Percentiles rank a stretch among this genome's conserved stretches.
Conservation (phyloP, 92 coral and sea anemone species). For the Epizoanthus stellaris region DNA sequence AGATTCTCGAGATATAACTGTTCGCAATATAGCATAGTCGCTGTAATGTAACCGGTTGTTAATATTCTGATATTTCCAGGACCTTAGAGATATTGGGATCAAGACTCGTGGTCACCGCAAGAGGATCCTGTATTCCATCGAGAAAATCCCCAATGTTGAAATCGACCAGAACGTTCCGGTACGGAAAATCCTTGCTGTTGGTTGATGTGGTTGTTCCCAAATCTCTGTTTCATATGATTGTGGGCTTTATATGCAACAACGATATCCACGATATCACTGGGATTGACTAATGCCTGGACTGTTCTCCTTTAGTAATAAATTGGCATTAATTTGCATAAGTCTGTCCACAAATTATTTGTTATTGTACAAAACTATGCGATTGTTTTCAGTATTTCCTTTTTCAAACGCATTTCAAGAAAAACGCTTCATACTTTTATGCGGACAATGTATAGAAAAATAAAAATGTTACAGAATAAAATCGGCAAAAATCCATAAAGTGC, state of each 20-base stretch:
- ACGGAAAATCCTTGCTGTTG: conserved; percentile 12
- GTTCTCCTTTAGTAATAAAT: no score
- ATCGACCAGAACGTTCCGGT: conserved; percentile 95
- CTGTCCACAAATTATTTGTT: no score
- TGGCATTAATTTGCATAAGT: no score
- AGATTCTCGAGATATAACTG: conserved; percentile 5
- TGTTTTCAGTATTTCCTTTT: no score
- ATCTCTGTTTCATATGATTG: not conserved
- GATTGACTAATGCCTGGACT: no score
- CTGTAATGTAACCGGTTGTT: not conserved
- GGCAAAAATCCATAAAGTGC: no score
- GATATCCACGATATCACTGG: no score
- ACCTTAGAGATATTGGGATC: conserved; percentile 84
- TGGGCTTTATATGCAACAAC: not conserved
- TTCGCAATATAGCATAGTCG: not conserved
- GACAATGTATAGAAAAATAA: no score
- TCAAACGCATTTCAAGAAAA: no score
- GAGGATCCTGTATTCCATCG: conserved; percentile 71
- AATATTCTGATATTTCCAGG: conserved; percentile 49
- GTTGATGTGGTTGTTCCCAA: not conserved
- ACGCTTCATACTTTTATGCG: no score
- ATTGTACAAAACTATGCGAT: no score
- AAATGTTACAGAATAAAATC: no score
- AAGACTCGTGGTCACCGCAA: conserved; percentile 87
- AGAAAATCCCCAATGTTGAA: conserved; percentile 73